A percentile compares a stretch with the other conserved stretches of the same genome.
Conservation (phyloP, 1,140 invertebrate genomes). For the Oryctes rhinoceros region DNA sequence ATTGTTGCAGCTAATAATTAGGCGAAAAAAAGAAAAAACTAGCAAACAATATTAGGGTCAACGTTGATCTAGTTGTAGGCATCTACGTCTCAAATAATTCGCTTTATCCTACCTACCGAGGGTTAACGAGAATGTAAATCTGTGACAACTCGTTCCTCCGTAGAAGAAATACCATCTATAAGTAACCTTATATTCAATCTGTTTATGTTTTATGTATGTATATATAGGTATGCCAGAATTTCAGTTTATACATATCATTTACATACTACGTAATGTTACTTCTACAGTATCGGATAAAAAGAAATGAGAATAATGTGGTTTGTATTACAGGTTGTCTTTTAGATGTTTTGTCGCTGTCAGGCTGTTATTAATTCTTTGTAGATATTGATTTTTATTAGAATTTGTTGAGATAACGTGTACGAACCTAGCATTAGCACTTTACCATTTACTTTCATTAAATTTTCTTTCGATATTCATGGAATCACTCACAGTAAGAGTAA, state of each 20-base stretch:
- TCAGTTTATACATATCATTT: slow-evolving; percentile 1
- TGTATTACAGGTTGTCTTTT: no score
- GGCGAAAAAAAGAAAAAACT: neutral
- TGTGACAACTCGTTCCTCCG: neutral
- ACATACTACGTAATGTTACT: neutral
- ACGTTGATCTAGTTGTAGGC: neutral
- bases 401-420: no score
- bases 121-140: slow-evolving; percentile 5
- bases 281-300: neutral
- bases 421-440: no score
- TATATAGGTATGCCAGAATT: neutral
- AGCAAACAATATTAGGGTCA: neutral
- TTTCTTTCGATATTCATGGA: no score
- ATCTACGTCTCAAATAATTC: no score
- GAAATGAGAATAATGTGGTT: no score
- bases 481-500: no score
- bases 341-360: no score
- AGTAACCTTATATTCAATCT: neutral
- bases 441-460: no score
- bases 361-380: no score
- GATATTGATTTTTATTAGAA: no score
- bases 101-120: no score
- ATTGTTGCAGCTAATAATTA: neutral
- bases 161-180: neutral
- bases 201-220: slow-evolving; percentile 6